Base-by-base conservation (phyloP, 2,113 vertebrate genomes). In the Salvelinus fontinalis region DNA sequence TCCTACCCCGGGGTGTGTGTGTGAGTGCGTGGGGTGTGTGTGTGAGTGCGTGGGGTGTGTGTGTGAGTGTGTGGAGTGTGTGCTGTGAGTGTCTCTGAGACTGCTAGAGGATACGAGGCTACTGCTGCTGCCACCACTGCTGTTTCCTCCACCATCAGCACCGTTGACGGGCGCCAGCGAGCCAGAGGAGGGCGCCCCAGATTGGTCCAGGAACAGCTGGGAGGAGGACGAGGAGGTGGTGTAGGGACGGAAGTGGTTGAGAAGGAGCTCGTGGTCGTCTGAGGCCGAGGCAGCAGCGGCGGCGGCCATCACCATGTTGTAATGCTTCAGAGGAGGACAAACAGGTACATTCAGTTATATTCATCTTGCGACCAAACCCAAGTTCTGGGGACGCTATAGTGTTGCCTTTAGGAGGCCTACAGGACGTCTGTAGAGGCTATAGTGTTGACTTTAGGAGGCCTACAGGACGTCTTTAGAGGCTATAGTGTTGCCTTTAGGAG, bases 191-290 rank as follows among this genome's bases (percentile, higher is more conserved):
- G 95, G 93, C 0, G 95, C 93, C 57, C 92, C 95, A 0, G 97
- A 93, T 83, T 97, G 96, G 81, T 97, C 96, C 64, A 99, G 94
- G 92, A 97, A 99, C 92, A 99, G 95, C 88, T 99, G 97, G 4
- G 97, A 96, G 48, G 97, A 95, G 39, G 83, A 75, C 84, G 94
- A 54, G 75, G 90, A 83, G 39, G 83, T 73, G 85, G 94, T 83
- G 84, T 99, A 99, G 0, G 97, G 97, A 69, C 99, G 96, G 89
- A 99, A 99, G 3, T 97, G 96, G 83, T 93, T 95, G 79, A 95
- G 91, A 8, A 99, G 95, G 71, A 99, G 94, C 89, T 99, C 97
- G 77, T 97, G 97, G 83, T 99, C 97, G 39, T 98, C 98, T 0
- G 97, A 96, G 20, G 95, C 94, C 0, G 95, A 95, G 1, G 97